Conservation (phyloP, 2,113 vertebrate genomes). For the Psilopsiagon aymara region DNA sequence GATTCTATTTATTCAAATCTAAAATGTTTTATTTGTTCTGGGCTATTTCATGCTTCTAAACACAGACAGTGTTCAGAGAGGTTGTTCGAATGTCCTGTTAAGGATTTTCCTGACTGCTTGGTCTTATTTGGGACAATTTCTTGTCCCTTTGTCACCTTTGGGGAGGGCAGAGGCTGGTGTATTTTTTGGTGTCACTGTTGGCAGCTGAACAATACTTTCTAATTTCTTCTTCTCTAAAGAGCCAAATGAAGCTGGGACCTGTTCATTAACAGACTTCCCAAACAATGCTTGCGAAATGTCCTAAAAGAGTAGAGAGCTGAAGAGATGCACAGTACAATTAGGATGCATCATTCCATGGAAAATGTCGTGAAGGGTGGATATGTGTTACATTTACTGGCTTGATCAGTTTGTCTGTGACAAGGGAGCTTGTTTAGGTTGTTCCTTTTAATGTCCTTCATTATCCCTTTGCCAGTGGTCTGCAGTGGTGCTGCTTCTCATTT, state of each 20-base stretch:
- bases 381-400: neutral
- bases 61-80: neutral
- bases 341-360: neutral
- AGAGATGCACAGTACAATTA: accelerated
- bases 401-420: neutral
- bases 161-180: neutral
- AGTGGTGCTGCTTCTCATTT: neutral
- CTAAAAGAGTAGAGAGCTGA: too few relatives aligned
- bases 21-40: neutral
- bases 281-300: neutral
- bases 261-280: neutral
- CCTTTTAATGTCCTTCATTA: neutral
- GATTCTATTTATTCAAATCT: neutral
- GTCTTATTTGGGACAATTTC: neutral
- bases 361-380: accelerated
- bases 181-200: neutral
- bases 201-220: neutral
- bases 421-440: neutral
- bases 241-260: neutral
- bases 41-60: neutral
- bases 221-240: neutral
- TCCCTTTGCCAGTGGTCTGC: neutral
- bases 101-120: neutral
- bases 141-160: neutral
- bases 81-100: neutral